These are phyloP conservation scores for Protonibea diacanthus DNA, from an alignment of 2,797 vertebrate genomes.

Conservation along the genomic window DNA sequence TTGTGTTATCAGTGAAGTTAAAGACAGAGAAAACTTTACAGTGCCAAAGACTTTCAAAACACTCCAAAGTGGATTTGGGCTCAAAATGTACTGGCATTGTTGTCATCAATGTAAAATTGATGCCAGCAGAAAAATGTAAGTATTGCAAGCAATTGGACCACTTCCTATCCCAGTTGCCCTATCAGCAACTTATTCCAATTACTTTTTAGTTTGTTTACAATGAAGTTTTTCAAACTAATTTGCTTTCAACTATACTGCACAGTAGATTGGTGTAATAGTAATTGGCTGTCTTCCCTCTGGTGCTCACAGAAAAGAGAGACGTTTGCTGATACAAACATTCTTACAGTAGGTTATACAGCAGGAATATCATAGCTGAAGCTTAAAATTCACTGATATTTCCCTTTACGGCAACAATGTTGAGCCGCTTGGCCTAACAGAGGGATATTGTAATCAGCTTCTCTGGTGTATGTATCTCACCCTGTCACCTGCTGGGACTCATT, in stretches of 20 bases:
- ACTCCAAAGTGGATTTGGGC: conserved; percentile 10
- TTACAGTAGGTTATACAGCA: not conserved
- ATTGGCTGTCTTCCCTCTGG: not conserved
- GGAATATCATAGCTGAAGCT: conserved; percentile 14
- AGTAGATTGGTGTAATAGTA: not conserved
- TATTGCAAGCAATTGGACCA: not conserved
- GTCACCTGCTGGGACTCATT: conserved; percentile 76
- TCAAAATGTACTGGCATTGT: not conserved
- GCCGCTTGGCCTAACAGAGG: conserved; percentile 34
- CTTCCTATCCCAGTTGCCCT: not conserved
- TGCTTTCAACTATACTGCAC: not conserved
- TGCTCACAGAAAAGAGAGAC: not conserved
- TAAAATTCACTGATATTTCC: conserved; percentile 25
- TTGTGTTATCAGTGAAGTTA: not conserved
- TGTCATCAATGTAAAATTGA: conserved; percentile 21
- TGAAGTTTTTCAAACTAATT: not conserved
- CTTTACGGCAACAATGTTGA: conserved; percentile 25
- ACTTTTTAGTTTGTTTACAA: not conserved
- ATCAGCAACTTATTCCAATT: not conserved
- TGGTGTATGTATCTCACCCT: conserved; percentile 61
- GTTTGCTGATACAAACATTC: conserved; percentile 13
- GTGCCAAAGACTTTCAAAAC: conserved; percentile 1
- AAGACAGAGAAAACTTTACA: not conserved
- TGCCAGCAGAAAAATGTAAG: conserved; percentile 5
- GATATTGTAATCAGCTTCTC: conserved; percentile 68